phyloP scores from a whole-genome alignment of 92 coral and sea anemone genomes.

The Galaxea fascicularis region DNA sequence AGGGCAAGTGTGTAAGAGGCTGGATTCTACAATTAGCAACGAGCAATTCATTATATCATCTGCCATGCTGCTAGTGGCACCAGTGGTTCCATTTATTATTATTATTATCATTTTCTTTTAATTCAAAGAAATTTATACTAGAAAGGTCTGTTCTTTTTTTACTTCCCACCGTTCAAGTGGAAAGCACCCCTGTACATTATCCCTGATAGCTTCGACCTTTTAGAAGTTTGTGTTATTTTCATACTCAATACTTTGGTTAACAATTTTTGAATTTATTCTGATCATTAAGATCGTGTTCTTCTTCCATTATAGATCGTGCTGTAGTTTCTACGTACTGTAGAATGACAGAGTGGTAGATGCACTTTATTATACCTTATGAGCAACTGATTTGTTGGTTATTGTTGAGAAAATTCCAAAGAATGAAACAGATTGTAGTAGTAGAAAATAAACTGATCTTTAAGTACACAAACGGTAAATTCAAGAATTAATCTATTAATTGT shows the following conservation, averaged over 20 bases:
- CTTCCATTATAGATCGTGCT: conserved; percentile 23
- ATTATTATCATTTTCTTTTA: background rate
- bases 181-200: conserved; percentile 18
- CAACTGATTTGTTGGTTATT: conserved; percentile 13
- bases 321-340: conserved; percentile 8
- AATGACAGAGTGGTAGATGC: conserved; percentile 11
- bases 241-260: conserved; percentile 12
- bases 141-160: conserved; percentile 12
- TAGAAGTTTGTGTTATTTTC: conserved; percentile 24
- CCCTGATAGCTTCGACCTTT: conserved; percentile 17
- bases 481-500: background rate
- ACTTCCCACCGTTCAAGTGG: conserved; percentile 19
- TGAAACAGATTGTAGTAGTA: background rate
- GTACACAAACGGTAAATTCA: background rate
- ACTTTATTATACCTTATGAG: conserved; percentile 19
- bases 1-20: conserved; percentile 17
- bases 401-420: conserved; percentile 7
- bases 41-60: too few species aligned
- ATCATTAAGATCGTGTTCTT: conserved; percentile 17
- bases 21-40: conserved; percentile 25
- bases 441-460: conserved; percentile 6
- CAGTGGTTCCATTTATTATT: conserved; percentile 17
- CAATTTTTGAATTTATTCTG: conserved; percentile 18
- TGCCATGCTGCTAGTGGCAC: conserved; percentile 24
- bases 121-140: conserved; percentile 5